These are phyloP conservation scores for Cinclus mexicanus DNA, from an alignment of 2,113 vertebrate species.

Conservation along the genomic window DNA sequence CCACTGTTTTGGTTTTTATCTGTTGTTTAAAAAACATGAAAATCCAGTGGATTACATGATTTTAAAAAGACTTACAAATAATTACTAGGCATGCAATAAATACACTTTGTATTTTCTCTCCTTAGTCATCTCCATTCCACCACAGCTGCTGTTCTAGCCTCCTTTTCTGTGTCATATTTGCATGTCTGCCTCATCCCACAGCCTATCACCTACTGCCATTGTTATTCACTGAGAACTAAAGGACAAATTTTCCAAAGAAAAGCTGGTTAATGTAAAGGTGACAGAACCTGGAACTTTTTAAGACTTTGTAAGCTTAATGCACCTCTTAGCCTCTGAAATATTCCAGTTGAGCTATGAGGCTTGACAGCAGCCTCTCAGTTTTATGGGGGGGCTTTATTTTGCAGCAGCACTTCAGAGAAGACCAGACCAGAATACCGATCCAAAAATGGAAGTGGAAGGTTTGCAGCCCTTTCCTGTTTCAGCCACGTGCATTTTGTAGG, in stretches of 20 bases:
- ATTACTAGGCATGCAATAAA: not conserved
- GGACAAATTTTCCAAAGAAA: not conserved
- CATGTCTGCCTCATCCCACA: not conserved
- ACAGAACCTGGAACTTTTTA: not conserved
- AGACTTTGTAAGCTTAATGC: not conserved
- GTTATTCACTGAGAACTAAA: not conserved
- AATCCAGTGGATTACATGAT: not conserved
- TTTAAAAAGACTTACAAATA: not conserved
- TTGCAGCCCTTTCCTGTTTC: not conserved
- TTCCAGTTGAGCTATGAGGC: not conserved
- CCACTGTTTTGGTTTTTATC: slow-evolving; percentile 95
- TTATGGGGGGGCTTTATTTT: slow-evolving; percentile 20
- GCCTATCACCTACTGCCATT: not conserved
- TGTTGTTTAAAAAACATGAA: slow-evolving; percentile 50
- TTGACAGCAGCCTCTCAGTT: not conserved
- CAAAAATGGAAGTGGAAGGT: slow-evolving; percentile 41
- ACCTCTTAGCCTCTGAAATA: not conserved
- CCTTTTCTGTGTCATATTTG: rapidly evolving
- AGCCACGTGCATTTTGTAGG: not conserved
- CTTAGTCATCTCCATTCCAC: not conserved
- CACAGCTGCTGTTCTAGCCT: not conserved
- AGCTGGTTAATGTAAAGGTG: slow-evolving; percentile 4
- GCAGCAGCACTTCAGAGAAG: not conserved
- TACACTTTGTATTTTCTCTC: not conserved
- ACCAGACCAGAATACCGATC: not conserved